Conservation (phyloP, 2,888 invertebrate genomes). For the Piscicola geometra region DNA sequence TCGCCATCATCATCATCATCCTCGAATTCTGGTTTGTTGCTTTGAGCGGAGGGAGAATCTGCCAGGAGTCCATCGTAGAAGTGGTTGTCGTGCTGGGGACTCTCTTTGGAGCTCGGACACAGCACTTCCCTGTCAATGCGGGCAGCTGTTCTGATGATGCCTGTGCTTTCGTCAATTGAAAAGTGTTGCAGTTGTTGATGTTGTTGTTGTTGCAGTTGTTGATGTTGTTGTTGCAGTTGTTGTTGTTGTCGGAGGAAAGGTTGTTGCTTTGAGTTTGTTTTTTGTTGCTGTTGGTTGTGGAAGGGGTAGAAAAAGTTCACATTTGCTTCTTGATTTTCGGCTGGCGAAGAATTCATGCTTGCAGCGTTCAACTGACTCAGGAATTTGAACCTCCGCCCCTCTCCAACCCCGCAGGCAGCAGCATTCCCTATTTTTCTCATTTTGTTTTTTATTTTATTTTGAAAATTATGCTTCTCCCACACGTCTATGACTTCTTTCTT, state of each 20-base stretch:
- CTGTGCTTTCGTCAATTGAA: constrained; percentile 27
- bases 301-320: not conserved
- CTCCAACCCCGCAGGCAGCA: not conserved
- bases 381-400: not conserved
- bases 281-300: not conserved
- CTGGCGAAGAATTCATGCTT: not conserved
- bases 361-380: not conserved
- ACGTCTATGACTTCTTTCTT: not conserved
- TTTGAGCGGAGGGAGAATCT: no score
- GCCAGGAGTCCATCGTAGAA: no score
- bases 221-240: not conserved
- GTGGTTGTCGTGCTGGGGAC: constrained; percentile 21
- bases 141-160: constrained; percentile 20
- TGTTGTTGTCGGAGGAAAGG: not conserved
- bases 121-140: constrained; percentile 23
- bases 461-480: not conserved
- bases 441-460: not conserved
- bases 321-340: not conserved
- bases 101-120: not conserved
- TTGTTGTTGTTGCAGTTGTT: not conserved
- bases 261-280: not conserved
- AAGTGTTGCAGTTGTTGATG: constrained; percentile 5
- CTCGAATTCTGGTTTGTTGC: no score
- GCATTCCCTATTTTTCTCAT: not conserved
- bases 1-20: not conserved